phyloP scores from a whole-genome alignment of 2,113 vertebrate genomes.

The Odocoileus virginianus region DNA sequence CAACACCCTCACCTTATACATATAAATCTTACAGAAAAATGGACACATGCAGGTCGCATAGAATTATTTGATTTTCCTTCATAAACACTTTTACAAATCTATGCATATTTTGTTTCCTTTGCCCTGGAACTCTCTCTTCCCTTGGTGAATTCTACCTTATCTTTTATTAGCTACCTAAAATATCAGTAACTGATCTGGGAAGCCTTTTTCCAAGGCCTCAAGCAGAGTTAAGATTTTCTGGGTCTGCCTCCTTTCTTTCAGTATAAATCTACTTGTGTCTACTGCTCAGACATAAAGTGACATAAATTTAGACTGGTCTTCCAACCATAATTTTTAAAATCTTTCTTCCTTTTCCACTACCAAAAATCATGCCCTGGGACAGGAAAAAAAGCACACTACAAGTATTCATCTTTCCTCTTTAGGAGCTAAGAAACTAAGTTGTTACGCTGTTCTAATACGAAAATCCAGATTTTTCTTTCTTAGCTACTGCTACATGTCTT shows the following conservation, averaged over 20 bases:
- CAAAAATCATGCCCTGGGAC: not conserved
- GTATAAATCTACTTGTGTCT: not conserved
- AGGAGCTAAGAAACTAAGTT: not conserved
- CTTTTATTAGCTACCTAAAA: not conserved
- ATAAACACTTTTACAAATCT: not conserved
- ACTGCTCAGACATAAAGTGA: not conserved
- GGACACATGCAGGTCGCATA: not conserved
- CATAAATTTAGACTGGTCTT: not conserved
- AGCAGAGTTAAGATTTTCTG: not conserved
- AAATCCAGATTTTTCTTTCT: not conserved
- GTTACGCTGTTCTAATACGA: not conserved
- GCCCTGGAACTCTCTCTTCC: not conserved
- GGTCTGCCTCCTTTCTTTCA: not conserved
- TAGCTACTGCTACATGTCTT: not conserved
- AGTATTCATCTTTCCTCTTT: conserved; percentile 7
- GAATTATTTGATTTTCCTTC: not conserved
- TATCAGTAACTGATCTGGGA: not conserved
- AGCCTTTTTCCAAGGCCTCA: not conserved
- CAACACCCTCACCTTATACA: not conserved
- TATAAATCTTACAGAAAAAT: not conserved
- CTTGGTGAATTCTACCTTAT: not conserved
- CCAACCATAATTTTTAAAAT: not conserved
- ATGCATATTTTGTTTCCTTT: not conserved
- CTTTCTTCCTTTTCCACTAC: not conserved
- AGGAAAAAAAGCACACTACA: not conserved